phyloP scores from a whole-genome alignment of 2,797 vertebrate species.

The Syngnathus rostellatus region DNA sequence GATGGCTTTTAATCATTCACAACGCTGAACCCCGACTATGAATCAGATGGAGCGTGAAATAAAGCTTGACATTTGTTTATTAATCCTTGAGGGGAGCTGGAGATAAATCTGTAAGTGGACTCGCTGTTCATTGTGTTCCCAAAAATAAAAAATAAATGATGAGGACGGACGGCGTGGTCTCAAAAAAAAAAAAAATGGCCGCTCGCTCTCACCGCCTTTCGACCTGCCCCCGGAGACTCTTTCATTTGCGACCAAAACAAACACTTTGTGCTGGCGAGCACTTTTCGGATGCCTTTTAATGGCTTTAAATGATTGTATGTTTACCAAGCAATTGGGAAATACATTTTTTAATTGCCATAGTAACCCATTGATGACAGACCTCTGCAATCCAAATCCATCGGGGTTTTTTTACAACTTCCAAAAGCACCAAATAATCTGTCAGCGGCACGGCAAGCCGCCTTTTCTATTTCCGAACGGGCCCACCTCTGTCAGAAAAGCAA shows the following conservation, averaged over 20 bases:
- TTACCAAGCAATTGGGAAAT: background rate
- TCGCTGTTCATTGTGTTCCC: constrained; percentile 11
- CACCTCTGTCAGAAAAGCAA: constrained; percentile 76
- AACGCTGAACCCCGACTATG: background rate
- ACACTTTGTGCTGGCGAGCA: background rate
- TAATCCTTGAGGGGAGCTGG: constrained; percentile 9
- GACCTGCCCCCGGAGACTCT: background rate
- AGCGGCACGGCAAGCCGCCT: constrained; percentile 34
- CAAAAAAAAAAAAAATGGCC: constrained; percentile 7
- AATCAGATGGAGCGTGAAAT: constrained; percentile 10
- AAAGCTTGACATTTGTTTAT: constrained; percentile 19
- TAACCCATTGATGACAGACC: constrained; percentile 17
- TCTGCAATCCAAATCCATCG: constrained; percentile 26
- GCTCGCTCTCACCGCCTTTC: background rate
- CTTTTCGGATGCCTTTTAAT: constrained; percentile 1
- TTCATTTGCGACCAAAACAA: constrained; percentile 2
- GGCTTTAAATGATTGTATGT: background rate
- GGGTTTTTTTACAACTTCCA: constrained; percentile 19
- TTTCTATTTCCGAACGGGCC: constrained; percentile 65
- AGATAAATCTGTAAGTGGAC: constrained; percentile 14
- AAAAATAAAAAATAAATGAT: constrained; percentile 5
- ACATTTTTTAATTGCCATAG: background rate
- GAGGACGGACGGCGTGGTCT: constrained; percentile 18
- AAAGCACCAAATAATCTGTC: constrained; percentile 43
- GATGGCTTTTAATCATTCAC: constrained; percentile 19